Conservation (phyloP, 2,797 vertebrate genomes). For the Tamandua tetradactyla region DNA sequence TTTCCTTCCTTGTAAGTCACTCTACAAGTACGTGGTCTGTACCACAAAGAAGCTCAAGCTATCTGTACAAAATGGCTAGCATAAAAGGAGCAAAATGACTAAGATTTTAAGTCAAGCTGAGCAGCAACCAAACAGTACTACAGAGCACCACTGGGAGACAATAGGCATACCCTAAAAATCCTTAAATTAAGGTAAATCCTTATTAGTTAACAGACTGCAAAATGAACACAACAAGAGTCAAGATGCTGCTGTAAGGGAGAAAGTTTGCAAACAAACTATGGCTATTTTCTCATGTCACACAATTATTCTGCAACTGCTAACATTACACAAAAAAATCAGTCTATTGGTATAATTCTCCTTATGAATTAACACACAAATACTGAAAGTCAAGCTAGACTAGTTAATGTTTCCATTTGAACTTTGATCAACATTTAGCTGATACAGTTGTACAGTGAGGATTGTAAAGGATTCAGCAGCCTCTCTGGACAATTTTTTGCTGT, state of each 20-base stretch:
- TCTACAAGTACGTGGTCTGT: slow-evolving; percentile 51
- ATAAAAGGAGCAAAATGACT: slow-evolving; percentile 22
- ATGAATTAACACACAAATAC: slow-evolving; percentile 57
- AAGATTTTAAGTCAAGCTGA: slow-evolving; percentile 47
- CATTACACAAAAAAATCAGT: slow-evolving; percentile 2
- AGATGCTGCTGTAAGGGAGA: not conserved
- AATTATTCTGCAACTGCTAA: slow-evolving; percentile 44
- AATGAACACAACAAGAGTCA: slow-evolving; percentile 46
- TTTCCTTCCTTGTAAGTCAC: slow-evolving; percentile 30
- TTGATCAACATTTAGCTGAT: slow-evolving; percentile 36
- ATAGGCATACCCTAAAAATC: slow-evolving; percentile 47
- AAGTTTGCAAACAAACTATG: slow-evolving; percentile 14
- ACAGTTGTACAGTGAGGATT: slow-evolving; percentile 45
- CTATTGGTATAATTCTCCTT: not conserved
- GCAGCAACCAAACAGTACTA: slow-evolving; percentile 3
- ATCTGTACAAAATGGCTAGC: slow-evolving; percentile 29
- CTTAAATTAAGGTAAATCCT: slow-evolving; percentile 59
- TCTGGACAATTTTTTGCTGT: slow-evolving; percentile 54
- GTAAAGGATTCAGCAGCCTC: slow-evolving; percentile 47
- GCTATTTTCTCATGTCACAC: not conserved
- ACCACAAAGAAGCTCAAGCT: slow-evolving; percentile 27
- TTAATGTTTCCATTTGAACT: slow-evolving; percentile 55
- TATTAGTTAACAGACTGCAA: slow-evolving; percentile 28
- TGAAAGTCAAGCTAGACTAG: slow-evolving; percentile 21
- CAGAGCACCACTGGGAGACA: slow-evolving; percentile 49